These are phyloP conservation scores for Odocoileus hemionus DNA, from an alignment of 2,113 vertebrate species.

Conservation along the genomic window DNA sequence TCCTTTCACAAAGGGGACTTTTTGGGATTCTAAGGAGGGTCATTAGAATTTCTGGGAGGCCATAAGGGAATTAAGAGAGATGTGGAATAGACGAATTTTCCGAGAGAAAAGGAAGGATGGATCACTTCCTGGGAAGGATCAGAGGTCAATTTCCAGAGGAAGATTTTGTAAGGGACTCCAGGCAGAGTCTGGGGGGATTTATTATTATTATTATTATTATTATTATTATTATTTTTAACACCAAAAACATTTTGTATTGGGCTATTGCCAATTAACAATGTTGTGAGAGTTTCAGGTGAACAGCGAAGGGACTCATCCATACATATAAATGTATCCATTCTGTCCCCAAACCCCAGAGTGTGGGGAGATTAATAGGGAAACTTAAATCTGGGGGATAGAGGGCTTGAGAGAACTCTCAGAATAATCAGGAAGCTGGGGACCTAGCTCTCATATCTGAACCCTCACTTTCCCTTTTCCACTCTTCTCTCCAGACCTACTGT, in stretches of 20 bases:
- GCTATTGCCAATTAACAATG: no score
- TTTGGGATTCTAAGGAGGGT: background rate
- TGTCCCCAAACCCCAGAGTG: no score
- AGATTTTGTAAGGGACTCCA: background rate
- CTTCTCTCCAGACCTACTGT: constrained; percentile 84
- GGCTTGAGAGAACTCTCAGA: background rate
- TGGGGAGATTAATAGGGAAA: background rate
- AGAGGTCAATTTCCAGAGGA: background rate
- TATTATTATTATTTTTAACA: no score
- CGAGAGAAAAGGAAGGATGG: background rate
- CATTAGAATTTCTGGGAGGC: background rate
- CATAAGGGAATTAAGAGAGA: background rate
- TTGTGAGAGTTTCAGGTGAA: no score
- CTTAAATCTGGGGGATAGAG: background rate
- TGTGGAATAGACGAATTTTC: background rate
- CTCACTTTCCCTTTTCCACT: background rate
- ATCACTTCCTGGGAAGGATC: background rate
- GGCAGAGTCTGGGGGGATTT: background rate
- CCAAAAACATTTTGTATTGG: no score
- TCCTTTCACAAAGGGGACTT: background rate
- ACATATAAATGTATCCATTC: no score
- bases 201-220: no score
- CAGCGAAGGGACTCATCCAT: no score
- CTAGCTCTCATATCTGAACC: background rate
- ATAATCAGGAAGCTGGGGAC: background rate